Percentiles rank a stretch among this genome's conserved stretches.
Evolutionary conservation across 2,888 invertebrate species (phyloP).

Genomic region (Bellardia pandia): DNA sequence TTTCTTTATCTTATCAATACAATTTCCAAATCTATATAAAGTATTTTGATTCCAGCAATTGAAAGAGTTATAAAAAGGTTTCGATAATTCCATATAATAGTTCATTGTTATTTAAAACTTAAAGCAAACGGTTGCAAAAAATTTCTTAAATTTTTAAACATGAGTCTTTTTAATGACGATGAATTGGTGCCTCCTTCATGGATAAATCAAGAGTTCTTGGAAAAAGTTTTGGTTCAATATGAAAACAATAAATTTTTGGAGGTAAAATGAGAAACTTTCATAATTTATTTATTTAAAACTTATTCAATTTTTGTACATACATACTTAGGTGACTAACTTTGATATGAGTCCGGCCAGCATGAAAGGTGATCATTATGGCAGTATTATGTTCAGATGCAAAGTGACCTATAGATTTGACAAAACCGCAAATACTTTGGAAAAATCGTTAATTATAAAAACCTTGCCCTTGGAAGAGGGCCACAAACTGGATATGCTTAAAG

Average conservation of each 20-base stretch:
- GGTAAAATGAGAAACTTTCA: neutral
- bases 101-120: neutral
- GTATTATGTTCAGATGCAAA: constrained; percentile 75
- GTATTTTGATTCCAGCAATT: neutral
- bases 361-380: constrained; percentile 76
- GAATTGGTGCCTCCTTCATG: constrained; percentile 70
- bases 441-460: constrained; percentile 74
- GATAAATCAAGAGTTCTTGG: constrained; percentile 71
- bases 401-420: constrained; percentile 61
- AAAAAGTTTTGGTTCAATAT: constrained; percentile 61
- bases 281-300: neutral
- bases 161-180: constrained; percentile 59
- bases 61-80: neutral
- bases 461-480: constrained; percentile 70
- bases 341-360: constrained; percentile 67
- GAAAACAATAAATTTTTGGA: constrained; percentile 52
- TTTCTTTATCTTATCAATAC: constrained; percentile 18
- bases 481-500: constrained; percentile 73
- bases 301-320: neutral
- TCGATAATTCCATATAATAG: neutral
- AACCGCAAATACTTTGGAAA: neutral
- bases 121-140: constrained; percentile 6
- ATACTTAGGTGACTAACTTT: constrained; percentile 37
- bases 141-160: neutral
- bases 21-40: neutral